phyloP scores from a whole-genome alignment of 2,888 invertebrate genomes.

The Matsumyia berberina region DNA sequence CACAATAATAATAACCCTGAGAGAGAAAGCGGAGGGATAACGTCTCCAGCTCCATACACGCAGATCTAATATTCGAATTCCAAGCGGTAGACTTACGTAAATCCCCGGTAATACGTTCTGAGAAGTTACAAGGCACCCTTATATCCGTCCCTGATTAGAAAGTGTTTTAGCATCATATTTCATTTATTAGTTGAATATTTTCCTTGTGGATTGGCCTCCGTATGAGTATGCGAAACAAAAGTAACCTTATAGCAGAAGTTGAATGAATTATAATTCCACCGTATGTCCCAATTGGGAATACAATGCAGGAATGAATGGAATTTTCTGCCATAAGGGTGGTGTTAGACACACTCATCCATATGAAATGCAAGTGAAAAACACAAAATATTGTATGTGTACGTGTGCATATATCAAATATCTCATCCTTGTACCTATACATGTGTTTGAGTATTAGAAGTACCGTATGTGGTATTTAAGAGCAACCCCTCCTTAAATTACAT shows the following conservation, averaged over 20 bases:
- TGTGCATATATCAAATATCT: conserved; percentile 68
- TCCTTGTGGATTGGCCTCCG: conserved; percentile 40
- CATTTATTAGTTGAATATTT: conserved; percentile 78
- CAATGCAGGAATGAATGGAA: conserved; percentile 34
- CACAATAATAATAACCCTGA: conserved; percentile 48
- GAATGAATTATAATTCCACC: conserved; percentile 81
- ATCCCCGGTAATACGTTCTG: conserved; percentile 69
- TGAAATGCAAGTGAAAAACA: conserved; percentile 32
- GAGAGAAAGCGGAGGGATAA: conserved; percentile 40
- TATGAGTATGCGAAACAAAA: conserved; percentile 57
- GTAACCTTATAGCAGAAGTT: conserved; percentile 63
- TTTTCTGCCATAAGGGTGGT: conserved; percentile 52
- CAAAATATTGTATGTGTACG: too few species aligned
- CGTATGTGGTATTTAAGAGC: conserved; percentile 65
- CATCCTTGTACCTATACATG: conserved; percentile 19
- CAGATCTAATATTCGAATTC: conserved; percentile 58
- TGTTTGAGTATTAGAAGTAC: conserved; percentile 29
- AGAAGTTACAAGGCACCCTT: conserved; percentile 65
- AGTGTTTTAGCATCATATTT: conserved; percentile 79
- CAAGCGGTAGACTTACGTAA: conserved; percentile 61
- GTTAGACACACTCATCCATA: neutral
- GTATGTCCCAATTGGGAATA: conserved; percentile 82
- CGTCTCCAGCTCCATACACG: conserved; percentile 36
- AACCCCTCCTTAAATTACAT: conserved; percentile 60
- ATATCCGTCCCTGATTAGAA: conserved; percentile 77